phyloP scores from a whole-genome alignment of 2,797 vertebrate genomes.

The Sparus aurata region DNA sequence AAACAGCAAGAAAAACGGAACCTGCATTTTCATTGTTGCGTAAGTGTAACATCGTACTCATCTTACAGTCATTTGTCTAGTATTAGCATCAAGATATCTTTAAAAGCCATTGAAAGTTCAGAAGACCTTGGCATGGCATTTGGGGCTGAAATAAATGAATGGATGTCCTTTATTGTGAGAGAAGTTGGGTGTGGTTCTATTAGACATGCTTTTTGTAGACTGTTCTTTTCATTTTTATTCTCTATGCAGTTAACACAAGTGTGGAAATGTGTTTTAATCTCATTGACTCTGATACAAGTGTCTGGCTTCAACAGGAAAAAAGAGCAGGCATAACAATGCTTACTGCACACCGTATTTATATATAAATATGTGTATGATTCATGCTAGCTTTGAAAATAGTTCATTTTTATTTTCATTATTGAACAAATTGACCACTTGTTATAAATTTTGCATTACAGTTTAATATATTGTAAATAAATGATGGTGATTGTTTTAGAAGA shows the following conservation, averaged over 20 bases:
- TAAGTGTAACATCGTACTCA: constrained; percentile 39
- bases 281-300: constrained; percentile 33
- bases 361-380: constrained; percentile 83
- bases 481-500: constrained; percentile 82
- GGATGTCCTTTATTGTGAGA: constrained; percentile 58
- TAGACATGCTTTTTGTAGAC: constrained; percentile 68
- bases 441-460: constrained; percentile 86
- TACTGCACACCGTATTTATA: constrained; percentile 84
- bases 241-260: constrained; percentile 81
- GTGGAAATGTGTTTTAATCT: constrained; percentile 67
- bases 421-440: constrained; percentile 86
- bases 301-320: constrained; percentile 47
- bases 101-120: constrained; percentile 61
- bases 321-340: constrained; percentile 61
- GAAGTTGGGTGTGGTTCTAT: constrained; percentile 46
- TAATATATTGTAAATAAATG: constrained; percentile 90
- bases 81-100: constrained; percentile 67
- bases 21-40: constrained; percentile 48
- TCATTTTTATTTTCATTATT: constrained; percentile 86
- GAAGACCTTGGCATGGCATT: constrained; percentile 44
- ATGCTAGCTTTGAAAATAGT: constrained; percentile 82
- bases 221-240: constrained; percentile 68
- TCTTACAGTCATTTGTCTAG: constrained; percentile 59
- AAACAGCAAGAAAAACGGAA: constrained; percentile 23
- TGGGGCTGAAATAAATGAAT: constrained; percentile 35